phyloP scores from a whole-genome alignment of 2,113 vertebrate genomes.

The Gallinago paraguaiae region DNA sequence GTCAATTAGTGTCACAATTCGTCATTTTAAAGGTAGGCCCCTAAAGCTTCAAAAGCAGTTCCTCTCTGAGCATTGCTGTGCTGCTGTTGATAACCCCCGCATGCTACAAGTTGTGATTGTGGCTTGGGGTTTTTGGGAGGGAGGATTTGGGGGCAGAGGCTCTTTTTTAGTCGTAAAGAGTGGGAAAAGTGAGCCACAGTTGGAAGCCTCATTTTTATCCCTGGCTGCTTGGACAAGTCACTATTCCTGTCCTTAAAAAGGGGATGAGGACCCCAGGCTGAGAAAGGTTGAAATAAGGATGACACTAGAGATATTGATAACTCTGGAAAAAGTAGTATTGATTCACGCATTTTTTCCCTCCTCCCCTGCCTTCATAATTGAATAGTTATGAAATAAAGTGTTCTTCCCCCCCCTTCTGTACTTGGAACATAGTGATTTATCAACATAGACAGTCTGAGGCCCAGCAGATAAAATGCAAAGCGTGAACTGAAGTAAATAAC shows the following conservation, averaged over 20 bases:
- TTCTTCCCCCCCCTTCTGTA: slow-evolving; percentile 24
- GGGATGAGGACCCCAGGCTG: neutral
- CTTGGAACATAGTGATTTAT: slow-evolving; percentile 59
- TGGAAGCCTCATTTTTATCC: neutral
- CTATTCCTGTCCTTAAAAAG: neutral
- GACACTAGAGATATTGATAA: neutral
- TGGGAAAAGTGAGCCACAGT: neutral
- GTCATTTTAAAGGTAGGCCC: neutral
- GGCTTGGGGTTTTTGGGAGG: neutral
- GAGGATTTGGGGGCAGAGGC: neutral
- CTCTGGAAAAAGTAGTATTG: slow-evolving; percentile 13
- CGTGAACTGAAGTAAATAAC: slow-evolving; percentile 61
- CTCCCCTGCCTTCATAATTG: slow-evolving; percentile 49
- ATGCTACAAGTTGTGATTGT: neutral
- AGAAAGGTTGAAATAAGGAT: neutral
- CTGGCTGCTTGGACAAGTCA: neutral
- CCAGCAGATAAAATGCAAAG: slow-evolving; percentile 65
- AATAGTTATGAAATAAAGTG: slow-evolving; percentile 59
- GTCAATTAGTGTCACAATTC: neutral
- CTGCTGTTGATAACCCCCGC: neutral
- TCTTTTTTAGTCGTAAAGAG: neutral
- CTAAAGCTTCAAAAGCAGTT: neutral
- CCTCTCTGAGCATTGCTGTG: neutral
- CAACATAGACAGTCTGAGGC: slow-evolving; percentile 51
- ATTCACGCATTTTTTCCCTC: neutral